Evolutionary conservation across 2,113 vertebrate genomes (phyloP).

Genomic region (Eidolon helvum): DNA sequence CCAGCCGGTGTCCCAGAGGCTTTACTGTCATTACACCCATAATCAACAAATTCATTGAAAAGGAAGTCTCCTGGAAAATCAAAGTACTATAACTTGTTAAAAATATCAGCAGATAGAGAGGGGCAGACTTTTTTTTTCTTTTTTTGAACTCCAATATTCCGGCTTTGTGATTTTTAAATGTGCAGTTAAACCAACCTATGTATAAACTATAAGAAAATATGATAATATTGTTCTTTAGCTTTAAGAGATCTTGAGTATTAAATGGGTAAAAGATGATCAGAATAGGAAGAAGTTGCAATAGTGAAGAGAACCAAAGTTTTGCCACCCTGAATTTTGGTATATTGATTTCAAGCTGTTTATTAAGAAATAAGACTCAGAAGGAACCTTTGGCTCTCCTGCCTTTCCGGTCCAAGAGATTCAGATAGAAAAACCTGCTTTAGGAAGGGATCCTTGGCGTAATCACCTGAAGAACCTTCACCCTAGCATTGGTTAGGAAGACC

Average conservation of each 20-base stretch:
- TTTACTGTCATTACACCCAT: background rate
- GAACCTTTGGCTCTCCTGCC: too few species aligned
- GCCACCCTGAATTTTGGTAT: too few species aligned
- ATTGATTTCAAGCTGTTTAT: too few species aligned
- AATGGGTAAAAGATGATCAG: background rate
- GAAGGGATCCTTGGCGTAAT: too few species aligned
- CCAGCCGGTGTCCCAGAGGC: constrained; percentile 10
- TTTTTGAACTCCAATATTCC: constrained; percentile 44
- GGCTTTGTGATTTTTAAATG: background rate
- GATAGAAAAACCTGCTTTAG: too few species aligned
- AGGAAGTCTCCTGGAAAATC: constrained; percentile 52
- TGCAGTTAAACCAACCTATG: background rate
- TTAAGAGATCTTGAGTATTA: background rate
- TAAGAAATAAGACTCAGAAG: too few species aligned
- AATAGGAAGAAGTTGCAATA: background rate
- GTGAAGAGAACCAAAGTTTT: too few species aligned
- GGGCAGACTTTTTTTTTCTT: background rate
- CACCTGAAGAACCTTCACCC: too few species aligned
- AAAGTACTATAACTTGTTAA: constrained; percentile 40
- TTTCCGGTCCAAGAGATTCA: too few species aligned
- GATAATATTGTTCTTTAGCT: background rate
- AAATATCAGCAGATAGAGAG: constrained; percentile 17
- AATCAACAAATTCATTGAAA: constrained; percentile 43
- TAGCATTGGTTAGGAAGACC: too few species aligned
- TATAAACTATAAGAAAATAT: background rate